These are phyloP conservation scores for Dreissena rostriformis DNA, from an alignment of 1,140 invertebrate species.

Conservation along the genomic window DNA sequence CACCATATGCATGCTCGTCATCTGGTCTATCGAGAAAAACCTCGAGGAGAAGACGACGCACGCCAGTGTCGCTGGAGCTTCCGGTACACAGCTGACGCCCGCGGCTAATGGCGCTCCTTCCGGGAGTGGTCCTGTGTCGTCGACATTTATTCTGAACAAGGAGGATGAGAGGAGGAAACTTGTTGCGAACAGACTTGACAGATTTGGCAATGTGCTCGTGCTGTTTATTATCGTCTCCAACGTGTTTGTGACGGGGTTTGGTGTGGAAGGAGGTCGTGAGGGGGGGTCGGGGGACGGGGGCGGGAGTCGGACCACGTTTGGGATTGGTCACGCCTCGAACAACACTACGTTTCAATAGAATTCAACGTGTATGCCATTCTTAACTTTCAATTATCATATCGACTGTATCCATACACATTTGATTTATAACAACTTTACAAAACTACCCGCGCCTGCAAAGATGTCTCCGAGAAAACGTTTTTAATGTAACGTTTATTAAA, in stretches of 20 bases:
- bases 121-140: neutral
- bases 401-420: no score
- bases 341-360: no score
- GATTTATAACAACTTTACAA: no score
- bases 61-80: no score
- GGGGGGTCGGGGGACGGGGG: no score
- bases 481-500: no score
- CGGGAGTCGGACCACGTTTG: neutral
- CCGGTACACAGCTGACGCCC: no score
- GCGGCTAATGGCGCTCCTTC: neutral
- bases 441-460: no score
- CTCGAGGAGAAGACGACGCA: slow-evolving; percentile 15
- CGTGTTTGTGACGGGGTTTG: slow-evolving; percentile 42
- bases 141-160: neutral
- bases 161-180: neutral
- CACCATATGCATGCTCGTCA: slow-evolving; percentile 32
- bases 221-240: slow-evolving; percentile 43
- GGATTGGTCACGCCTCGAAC: neutral
- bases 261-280: no score
- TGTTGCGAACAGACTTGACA: slow-evolving; percentile 21
- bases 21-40: neutral
- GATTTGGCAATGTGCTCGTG: slow-evolving; percentile 24
- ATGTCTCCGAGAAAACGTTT: no score
- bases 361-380: no score
- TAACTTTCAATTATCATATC: no score